These are phyloP conservation scores for Phenganax subtilis DNA, from an alignment of 92 coral and sea anemone species.

Conservation along the genomic window DNA sequence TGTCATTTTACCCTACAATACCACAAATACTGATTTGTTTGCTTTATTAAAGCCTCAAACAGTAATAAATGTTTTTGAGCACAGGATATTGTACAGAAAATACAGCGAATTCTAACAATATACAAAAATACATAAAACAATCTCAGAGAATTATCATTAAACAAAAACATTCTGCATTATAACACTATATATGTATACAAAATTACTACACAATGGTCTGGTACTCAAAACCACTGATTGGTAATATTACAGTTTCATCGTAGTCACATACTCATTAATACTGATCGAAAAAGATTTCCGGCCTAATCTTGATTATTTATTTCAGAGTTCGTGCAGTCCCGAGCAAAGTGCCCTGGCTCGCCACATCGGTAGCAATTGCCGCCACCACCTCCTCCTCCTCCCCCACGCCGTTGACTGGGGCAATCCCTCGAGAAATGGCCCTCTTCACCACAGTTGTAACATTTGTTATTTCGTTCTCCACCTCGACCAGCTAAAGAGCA, in stretches of 20 bases:
- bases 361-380: slow-evolving; percentile 69
- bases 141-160: background rate
- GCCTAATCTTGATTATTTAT: slow-evolving; percentile 47
- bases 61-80: too few relatives aligned
- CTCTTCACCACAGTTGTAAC: slow-evolving; percentile 44
- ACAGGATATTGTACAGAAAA: background rate
- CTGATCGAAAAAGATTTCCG: background rate
- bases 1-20: too few relatives aligned
- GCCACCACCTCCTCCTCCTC: slow-evolving; percentile 26
- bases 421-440: slow-evolving; percentile 60
- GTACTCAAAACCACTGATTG: background rate
- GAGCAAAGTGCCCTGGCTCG: slow-evolving; percentile 74
- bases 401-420: slow-evolving; percentile 27
- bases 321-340: slow-evolving; percentile 55
- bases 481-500: background rate
- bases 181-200: background rate
- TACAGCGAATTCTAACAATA: background rate
- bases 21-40: too few relatives aligned
- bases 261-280: background rate
- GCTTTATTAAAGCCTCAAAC: too few relatives aligned
- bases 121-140: slow-evolving; percentile 11
- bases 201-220: background rate
- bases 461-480: background rate
- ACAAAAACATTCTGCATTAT: slow-evolving; percentile 10
- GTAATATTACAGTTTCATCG: background rate